These are phyloP conservation scores for Crotalus viridis DNA, from an alignment of 2,113 vertebrate species.

Conservation along the genomic window DNA sequence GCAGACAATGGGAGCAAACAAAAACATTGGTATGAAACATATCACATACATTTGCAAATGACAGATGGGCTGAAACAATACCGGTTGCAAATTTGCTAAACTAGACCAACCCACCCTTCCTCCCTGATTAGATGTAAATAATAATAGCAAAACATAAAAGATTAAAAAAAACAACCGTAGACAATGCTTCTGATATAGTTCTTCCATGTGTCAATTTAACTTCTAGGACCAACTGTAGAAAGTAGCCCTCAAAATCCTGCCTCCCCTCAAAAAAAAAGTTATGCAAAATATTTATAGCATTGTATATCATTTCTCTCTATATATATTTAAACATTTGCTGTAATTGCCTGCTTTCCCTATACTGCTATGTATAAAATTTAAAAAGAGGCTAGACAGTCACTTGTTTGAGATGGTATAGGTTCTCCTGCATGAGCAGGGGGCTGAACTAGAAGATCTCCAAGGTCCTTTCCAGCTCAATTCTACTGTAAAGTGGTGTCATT, in stretches of 20 bases:
- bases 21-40: slow-evolving; percentile 15
- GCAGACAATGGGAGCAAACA: slow-evolving; percentile 24
- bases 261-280: no score
- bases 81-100: not conserved
- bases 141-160: not conserved
- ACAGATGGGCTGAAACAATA: not conserved
- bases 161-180: not conserved
- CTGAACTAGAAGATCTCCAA: no score
- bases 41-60: slow-evolving; percentile 19
- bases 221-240: not conserved
- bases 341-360: not conserved
- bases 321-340: not conserved
- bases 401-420: no score
- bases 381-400: no score
- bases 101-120: not conserved
- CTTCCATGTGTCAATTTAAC: not conserved
- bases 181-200: no score
- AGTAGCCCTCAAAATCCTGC: not conserved
- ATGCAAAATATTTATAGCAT: not conserved
- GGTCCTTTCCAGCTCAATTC: no score
- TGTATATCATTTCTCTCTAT: not conserved
- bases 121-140: not conserved
- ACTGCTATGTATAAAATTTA: not conserved
- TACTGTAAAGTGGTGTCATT: not conserved
- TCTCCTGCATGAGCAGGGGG: no score